A percentile compares a stretch with the other conserved stretches of the same genome.
Evolutionary conservation across 2,797 vertebrate species (phyloP).

Genomic region (Thunnus albacares): DNA sequence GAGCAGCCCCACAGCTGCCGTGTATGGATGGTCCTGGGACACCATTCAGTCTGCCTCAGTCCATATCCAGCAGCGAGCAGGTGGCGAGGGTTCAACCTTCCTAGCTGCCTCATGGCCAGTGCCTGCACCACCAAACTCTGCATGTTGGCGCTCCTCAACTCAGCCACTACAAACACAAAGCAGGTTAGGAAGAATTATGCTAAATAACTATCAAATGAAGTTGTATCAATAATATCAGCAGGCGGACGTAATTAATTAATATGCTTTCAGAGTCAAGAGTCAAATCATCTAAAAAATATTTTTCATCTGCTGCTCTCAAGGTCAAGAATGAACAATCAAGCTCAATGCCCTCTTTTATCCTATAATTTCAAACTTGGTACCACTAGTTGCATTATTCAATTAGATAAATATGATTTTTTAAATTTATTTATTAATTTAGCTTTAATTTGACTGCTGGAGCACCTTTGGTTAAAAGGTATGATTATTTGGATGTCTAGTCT

Average conservation of each 20-base stretch:
- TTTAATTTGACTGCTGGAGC: background rate
- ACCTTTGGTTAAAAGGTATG: background rate
- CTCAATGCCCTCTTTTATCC: background rate
- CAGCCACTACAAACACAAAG: slow-evolving; percentile 48
- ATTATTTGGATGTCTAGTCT: background rate
- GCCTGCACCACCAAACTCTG: slow-evolving; percentile 82
- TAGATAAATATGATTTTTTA: background rate
- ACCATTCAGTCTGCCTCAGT: slow-evolving; percentile 70
- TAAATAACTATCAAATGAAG: background rate
- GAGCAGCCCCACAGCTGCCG: slow-evolving; percentile 82
- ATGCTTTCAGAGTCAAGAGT: background rate
- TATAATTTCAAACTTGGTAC: background rate
- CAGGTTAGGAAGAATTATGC: background rate
- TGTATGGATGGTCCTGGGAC: slow-evolving; percentile 80
- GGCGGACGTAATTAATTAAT: background rate
- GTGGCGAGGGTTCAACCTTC: slow-evolving; percentile 76
- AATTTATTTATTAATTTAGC: too few relatives aligned
- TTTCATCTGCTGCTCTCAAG: too few relatives aligned
- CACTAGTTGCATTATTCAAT: background rate
- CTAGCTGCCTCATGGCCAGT: slow-evolving; percentile 82
- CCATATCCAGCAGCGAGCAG: slow-evolving; percentile 74
- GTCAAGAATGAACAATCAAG: too few relatives aligned
- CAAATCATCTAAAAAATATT: background rate
- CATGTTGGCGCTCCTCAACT: slow-evolving; percentile 72
- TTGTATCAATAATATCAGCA: background rate